Conservation (phyloP, 2,113 vertebrate species). For the Silurus meridionalis region DNA sequence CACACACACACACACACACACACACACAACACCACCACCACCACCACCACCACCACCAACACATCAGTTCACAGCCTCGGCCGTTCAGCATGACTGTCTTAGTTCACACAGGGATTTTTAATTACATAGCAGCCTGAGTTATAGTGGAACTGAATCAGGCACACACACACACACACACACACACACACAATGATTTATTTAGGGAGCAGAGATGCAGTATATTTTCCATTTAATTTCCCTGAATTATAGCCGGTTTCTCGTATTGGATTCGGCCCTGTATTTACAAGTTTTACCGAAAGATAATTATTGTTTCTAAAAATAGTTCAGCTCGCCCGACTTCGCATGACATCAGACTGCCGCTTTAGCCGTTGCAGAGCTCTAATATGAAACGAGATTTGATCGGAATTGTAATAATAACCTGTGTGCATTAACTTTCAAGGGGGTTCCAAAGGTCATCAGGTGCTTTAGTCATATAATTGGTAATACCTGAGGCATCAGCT, state of each 20-base stretch:
- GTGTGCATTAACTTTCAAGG: constrained; percentile 10
- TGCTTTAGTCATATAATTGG: constrained; percentile 29
- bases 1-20: too few species aligned
- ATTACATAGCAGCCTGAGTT: constrained; percentile 44
- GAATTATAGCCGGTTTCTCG: constrained; percentile 63
- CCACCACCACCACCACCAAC: neutral
- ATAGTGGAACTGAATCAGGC: neutral
- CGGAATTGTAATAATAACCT: constrained; percentile 14
- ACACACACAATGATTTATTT: constrained; percentile 34
- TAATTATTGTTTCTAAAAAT: constrained; percentile 69
- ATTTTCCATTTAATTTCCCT: constrained; percentile 49
- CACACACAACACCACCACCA: too few species aligned
- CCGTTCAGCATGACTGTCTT: constrained; percentile 61
- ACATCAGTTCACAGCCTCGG: constrained; percentile 61
- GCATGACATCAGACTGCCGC: constrained; percentile 62
- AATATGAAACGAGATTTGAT: constrained; percentile 8
- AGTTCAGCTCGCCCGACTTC: constrained; percentile 62
- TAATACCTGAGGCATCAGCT: constrained; percentile 49
- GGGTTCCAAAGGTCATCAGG: constrained; percentile 6
- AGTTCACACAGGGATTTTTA: constrained; percentile 66
- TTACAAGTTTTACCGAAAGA: constrained; percentile 65
- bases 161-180: neutral
- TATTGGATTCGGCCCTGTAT: constrained; percentile 63
- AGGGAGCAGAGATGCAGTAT: constrained; percentile 8
- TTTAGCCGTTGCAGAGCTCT: constrained; percentile 10